Base-by-base conservation (phyloP, 2,888 invertebrate species). In the Apotomis turbidana region DNA sequence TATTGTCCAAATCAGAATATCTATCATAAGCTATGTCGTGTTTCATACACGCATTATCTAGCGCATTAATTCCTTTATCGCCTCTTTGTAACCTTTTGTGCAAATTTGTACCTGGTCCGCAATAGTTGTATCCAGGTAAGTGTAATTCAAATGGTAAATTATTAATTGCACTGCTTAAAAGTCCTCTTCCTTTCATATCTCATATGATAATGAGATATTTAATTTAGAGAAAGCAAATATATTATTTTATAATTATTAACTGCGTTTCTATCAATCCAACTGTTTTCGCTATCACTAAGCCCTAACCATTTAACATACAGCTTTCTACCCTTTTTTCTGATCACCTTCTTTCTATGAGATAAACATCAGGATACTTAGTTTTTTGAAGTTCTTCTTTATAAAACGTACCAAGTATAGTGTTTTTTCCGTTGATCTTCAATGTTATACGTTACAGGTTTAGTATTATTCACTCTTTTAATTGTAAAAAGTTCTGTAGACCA, bases 401-500 rank as follows among this genome's bases (percentile, higher is more conserved):
- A 76, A 85, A 85, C 10, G 78, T 76, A 54, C 83, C 84, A 67
- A 79, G 76, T 44, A 87, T 83, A 10, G 73, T 68, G 67, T 83
- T 70, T 61, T 61, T 79, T 72, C 66, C 77, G 70, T 63, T 74
- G 72, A 76, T 84, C 83, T 75, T 79, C 73, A 15, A 85, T 71
- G 68, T 80, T 73, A 74, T 83, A 83, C 41, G 81, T 81, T 41
- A 74, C 69, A 6, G 83, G 83, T 64, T 77, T 74, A 38, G 81
- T 83, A 61, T 77, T 67, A 57, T 79, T 73, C n/a, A 81, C 70
- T 74, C 75, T 74, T 46, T 68, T 71, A 51, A 83, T 77, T 71
- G 77, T 76, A 74, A 84, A 83, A 62, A 83, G 74, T 76, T 83
- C 83, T 9, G 78, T 78, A 10, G 81, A 79, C 81, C 82, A 84